phyloP scores from a whole-genome alignment of 2,113 vertebrate genomes.

The Mastomys coucha region DNA sequence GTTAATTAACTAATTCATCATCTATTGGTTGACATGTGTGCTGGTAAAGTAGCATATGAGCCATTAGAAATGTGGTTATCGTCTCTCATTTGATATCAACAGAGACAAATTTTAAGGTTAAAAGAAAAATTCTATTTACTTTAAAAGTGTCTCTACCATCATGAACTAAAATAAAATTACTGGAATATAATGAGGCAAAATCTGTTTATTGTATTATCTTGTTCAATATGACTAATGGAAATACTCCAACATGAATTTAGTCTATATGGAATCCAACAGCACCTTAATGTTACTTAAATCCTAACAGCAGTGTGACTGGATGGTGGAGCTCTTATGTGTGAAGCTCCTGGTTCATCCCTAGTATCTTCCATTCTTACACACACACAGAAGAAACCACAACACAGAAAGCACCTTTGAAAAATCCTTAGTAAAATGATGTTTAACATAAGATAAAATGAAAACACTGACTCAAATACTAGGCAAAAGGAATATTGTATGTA shows the following conservation, averaged over 20 bases:
- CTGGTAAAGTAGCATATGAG: not conserved
- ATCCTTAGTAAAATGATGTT: not conserved
- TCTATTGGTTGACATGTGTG: not conserved
- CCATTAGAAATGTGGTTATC: not conserved
- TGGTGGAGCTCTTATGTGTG: fast-evolving
- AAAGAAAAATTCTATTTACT: not conserved
- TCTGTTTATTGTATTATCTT: not conserved
- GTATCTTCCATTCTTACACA: not conserved
- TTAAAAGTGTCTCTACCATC: not conserved
- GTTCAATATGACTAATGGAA: not conserved
- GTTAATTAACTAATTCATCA: not conserved
- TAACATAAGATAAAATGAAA: not conserved
- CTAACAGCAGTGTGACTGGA: not conserved
- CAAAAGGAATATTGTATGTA: not conserved
- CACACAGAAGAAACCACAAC: not conserved
- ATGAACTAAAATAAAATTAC: not conserved
- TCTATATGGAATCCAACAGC: not conserved
- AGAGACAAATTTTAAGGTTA: not conserved
- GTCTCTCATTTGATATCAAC: not conserved
- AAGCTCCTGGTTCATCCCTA: not conserved
- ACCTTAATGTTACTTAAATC: not conserved
- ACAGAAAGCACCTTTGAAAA: slow-evolving; percentile 8
- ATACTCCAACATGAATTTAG: not conserved
- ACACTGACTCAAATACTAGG: not conserved
- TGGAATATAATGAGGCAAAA: not conserved